A percentile compares a stretch with the other conserved stretches of the same genome.
These are phyloP conservation scores for Caenorhabditis panamensis DNA, from an alignment of 2,888 invertebrate genomes.

Conservation along the genomic window DNA sequence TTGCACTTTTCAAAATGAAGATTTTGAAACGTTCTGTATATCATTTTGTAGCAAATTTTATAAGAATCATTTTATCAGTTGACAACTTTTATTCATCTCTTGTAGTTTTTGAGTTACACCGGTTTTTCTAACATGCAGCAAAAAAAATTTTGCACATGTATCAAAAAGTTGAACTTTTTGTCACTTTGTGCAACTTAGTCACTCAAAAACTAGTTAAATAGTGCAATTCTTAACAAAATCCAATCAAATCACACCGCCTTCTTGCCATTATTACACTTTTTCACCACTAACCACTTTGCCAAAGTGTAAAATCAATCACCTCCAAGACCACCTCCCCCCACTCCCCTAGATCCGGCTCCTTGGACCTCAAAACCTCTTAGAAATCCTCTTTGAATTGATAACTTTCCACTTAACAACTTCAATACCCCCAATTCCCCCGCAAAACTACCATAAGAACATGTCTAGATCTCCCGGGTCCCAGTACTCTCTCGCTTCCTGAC, in stretches of 20 bases:
- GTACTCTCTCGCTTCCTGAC: background rate
- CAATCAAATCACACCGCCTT: slow-evolving; percentile 3
- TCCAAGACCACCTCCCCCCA: background rate
- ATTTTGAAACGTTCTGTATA: too few species aligned
- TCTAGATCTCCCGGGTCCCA: background rate
- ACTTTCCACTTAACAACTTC: background rate
- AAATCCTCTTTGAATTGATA: background rate
- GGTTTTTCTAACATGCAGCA: too few species aligned
- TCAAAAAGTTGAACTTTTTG: too few species aligned
- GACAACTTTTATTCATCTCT: too few species aligned
- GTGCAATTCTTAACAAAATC: slow-evolving; percentile 1
- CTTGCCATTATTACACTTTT: too few species aligned
- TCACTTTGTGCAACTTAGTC: too few species aligned
- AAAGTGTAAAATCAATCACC: slow-evolving; percentile 24
- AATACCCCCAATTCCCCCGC: background rate
- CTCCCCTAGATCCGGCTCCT: background rate
- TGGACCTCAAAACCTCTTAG: too few species aligned
- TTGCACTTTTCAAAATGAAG: background rate
- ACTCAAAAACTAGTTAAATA: background rate
- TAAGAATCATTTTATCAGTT: too few species aligned
- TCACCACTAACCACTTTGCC: slow-evolving; percentile 1
- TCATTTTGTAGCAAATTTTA: too few species aligned
- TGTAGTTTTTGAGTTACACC: too few species aligned
- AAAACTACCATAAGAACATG: slow-evolving; percentile 1
- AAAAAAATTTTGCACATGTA: too few species aligned